These are phyloP conservation scores for Cossypha niveicapilla DNA, from an alignment of 2,797 vertebrate genomes.

Conservation along the genomic window DNA sequence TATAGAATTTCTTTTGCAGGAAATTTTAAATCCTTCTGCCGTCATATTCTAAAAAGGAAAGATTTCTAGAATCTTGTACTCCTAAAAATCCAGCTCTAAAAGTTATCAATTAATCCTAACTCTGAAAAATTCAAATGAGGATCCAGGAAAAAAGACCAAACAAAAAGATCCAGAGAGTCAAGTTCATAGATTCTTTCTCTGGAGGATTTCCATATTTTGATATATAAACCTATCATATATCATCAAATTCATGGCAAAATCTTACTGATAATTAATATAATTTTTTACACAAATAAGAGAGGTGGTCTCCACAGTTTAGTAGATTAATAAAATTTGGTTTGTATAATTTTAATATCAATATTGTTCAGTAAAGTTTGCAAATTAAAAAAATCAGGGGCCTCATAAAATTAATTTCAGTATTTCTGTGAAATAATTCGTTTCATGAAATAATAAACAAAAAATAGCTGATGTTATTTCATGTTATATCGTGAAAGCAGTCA, in stretches of 20 bases:
- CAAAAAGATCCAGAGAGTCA: neutral
- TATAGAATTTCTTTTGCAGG: neutral
- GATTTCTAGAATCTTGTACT: neutral
- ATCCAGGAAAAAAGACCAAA: accelerated
- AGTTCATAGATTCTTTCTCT: neutral
- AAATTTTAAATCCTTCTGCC: neutral
- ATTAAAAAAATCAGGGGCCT: neutral
- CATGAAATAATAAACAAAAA: constrained; percentile 1
- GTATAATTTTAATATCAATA: neutral
- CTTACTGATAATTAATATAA: neutral
- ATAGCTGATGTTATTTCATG: neutral
- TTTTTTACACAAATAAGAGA: neutral
- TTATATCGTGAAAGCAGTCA: neutral
- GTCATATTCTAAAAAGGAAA: neutral
- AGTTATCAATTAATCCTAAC: neutral
- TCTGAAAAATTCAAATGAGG: neutral
- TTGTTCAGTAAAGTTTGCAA: neutral
- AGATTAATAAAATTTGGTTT: neutral
- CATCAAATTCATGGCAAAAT: neutral
- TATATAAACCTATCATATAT: neutral
- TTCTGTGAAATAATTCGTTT: neutral
- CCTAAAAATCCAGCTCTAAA: neutral
- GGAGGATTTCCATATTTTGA: neutral
- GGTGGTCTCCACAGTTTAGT: neutral
- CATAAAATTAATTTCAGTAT: neutral